Percentiles rank a stretch among this genome's conserved stretches.
phyloP scores from a whole-genome alignment of 2,113 vertebrate species.

The Naja naja region DNA sequence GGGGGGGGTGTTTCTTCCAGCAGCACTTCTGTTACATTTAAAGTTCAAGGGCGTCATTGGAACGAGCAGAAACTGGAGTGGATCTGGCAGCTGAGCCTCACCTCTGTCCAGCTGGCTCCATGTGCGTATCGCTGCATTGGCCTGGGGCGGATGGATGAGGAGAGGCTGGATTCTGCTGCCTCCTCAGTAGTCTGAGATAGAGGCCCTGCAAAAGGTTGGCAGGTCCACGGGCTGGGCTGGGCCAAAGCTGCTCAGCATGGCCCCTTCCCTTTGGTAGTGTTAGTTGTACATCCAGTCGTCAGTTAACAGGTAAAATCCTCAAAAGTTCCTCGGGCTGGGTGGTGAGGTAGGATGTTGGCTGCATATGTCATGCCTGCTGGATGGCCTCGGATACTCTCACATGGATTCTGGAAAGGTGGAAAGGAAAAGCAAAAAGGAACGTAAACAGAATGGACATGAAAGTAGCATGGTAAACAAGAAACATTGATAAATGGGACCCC shows the following conservation, averaged over 20 bases:
- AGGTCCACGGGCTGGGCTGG: constrained; percentile 32
- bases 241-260: constrained; percentile 59
- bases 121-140: constrained; percentile 29
- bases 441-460: not conserved
- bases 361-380: constrained; percentile 90
- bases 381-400: constrained; percentile 87
- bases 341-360: constrained; percentile 99
- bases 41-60: constrained; percentile 11
- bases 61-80: not conserved
- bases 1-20: not conserved
- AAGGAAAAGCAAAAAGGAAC: not conserved
- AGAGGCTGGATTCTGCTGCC: constrained; percentile 27
- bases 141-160: constrained; percentile 25
- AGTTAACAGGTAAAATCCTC: constrained; percentile 99
- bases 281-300: constrained; percentile 64
- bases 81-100: constrained; percentile 8
- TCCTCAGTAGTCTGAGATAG: constrained; percentile 31
- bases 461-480: not conserved
- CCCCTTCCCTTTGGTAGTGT: constrained; percentile 63
- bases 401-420: constrained; percentile 79
- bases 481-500: not conserved
- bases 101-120: constrained; percentile 18
- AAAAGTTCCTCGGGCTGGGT: constrained; percentile 93
- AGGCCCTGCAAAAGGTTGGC: constrained; percentile 34
- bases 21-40: constrained; percentile 9